These are phyloP conservation scores for Eristalinus aeneus DNA, from an alignment of 2,888 invertebrate genomes.

Conservation along the genomic window DNA sequence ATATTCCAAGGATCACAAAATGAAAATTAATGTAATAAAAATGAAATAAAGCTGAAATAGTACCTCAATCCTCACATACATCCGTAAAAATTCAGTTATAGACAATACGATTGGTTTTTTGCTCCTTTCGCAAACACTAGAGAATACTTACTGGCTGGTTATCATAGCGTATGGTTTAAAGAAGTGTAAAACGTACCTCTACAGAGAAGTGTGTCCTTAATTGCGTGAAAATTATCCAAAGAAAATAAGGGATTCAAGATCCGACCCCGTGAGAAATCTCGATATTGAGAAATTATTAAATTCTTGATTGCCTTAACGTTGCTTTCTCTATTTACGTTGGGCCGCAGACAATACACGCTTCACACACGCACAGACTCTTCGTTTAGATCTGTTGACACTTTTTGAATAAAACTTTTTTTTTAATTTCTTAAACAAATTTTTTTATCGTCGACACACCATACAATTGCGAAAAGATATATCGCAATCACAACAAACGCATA, in stretches of 20 bases:
- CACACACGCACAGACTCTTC: slow-evolving; percentile 19
- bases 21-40: neutral
- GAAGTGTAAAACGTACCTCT: slow-evolving; percentile 54
- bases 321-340: neutral
- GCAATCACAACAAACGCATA: slow-evolving; percentile 67
- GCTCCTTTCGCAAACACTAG: no score
- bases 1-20: neutral
- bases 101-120: neutral
- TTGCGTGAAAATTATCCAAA: slow-evolving; percentile 65
- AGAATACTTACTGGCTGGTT: neutral
- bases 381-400: slow-evolving; percentile 45
- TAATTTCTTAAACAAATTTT: neutral
- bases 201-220: slow-evolving; percentile 41
- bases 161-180: neutral
- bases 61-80: neutral
- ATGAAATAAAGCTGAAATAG: neutral
- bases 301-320: slow-evolving; percentile 5
- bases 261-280: slow-evolving; percentile 16
- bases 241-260: slow-evolving; percentile 20
- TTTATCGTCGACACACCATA: slow-evolving; percentile 11
- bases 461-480: slow-evolving; percentile 18
- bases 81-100: neutral
- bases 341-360: slow-evolving; percentile 2
- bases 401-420: neutral
- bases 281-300: slow-evolving; percentile 13